Base-by-base conservation (phyloP, 1,140 invertebrate species). In the Cyclargus thomasi region DNA sequence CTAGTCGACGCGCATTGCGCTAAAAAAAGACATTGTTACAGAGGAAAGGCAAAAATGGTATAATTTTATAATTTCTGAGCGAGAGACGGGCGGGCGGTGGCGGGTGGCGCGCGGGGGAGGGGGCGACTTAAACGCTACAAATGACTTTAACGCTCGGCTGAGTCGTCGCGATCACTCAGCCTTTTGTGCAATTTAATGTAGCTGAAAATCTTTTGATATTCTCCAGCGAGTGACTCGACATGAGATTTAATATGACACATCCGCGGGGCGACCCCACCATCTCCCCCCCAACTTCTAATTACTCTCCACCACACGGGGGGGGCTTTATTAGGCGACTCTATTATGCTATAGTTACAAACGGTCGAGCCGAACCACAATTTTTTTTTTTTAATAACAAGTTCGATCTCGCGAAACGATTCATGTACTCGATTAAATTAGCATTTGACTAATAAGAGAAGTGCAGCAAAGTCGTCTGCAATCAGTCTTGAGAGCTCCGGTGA, bases 21-120 rank as follows among this genome's bases (percentile, higher is more conserved):
- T 87, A 89, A 88, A 86, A 89, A 83, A 88, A 87, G 82, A 89
- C 81, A 87, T 87, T 85, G 85, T 86, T 72, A 71, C 71, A 63
- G 75, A 68, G 63, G 75, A 74, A 77, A 72, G 71, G 76, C 82
- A 83, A 86, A 86, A 87, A 83, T 83, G 85, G 79, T 80, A 78
- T 86, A 85, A 89, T 89, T 88, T 86, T 79, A 89, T 88, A 89
- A 89, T 85, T 82, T 75, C 59, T 70, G 72, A 78, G 75, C 77
- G 73, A 78, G 64, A 70, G 55, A 68, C 66, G 64, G 23, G 69
- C 66, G 64, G 23, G 63, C 63, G 57, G 68, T n/a, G 64, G 17
- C 16, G 47, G 7, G 36, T 14, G 62, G 65, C 21, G 73, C 53
- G 67, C 64, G 63, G 73, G 70, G 71, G 73, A 71, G 71, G 69